Evolutionary conservation across 2,797 vertebrate genomes (phyloP).

Genomic region (Oryzias dopingdopingensis): DNA sequence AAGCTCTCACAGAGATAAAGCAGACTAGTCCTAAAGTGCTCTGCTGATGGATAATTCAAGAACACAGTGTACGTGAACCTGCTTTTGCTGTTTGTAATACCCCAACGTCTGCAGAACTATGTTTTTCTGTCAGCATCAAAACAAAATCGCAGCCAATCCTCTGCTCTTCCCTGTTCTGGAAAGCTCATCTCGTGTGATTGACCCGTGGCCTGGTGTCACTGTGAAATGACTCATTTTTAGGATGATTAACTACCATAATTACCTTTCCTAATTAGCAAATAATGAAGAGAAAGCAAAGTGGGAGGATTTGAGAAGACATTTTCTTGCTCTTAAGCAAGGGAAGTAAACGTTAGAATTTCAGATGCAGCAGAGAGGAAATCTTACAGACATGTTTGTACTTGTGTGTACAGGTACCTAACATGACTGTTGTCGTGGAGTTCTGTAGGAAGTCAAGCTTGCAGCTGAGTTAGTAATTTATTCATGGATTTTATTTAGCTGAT

Average conservation of each 20-base stretch:
- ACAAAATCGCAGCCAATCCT: slow-evolving; percentile 9
- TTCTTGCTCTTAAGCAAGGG: slow-evolving; percentile 47
- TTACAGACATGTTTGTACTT: slow-evolving; percentile 11
- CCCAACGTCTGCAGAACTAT: slow-evolving; percentile 6
- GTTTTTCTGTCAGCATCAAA: slow-evolving; percentile 6
- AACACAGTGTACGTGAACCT: slow-evolving; percentile 6
- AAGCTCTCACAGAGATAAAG: slow-evolving; percentile 33
- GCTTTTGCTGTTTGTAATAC: slow-evolving; percentile 17
- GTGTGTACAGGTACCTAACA: slow-evolving; percentile 32
- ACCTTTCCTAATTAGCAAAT: slow-evolving; percentile 74
- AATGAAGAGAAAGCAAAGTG: slow-evolving; percentile 59
- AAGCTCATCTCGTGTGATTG: slow-evolving; percentile 31
- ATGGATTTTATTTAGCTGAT: slow-evolving; percentile 47
- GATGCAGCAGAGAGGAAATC: slow-evolving; percentile 7
- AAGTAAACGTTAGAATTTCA: slow-evolving; percentile 1
- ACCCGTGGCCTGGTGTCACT: slow-evolving; percentile 66
- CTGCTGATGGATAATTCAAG: slow-evolving; percentile 11
- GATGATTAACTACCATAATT: slow-evolving; percentile 73
- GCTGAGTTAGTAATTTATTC: slow-evolving; percentile 60
- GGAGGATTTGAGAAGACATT: slow-evolving; percentile 29
- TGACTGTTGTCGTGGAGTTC: slow-evolving; percentile 32
- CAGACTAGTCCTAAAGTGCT: slow-evolving; percentile 15
- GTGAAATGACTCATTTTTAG: slow-evolving; percentile 77
- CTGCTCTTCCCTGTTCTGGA: slow-evolving; percentile 13
- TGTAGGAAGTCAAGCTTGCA: slow-evolving; percentile 41